Evolutionary conservation across 1,140 invertebrate species (phyloP).

Genomic region (Drosophila nannoptera): DNA sequence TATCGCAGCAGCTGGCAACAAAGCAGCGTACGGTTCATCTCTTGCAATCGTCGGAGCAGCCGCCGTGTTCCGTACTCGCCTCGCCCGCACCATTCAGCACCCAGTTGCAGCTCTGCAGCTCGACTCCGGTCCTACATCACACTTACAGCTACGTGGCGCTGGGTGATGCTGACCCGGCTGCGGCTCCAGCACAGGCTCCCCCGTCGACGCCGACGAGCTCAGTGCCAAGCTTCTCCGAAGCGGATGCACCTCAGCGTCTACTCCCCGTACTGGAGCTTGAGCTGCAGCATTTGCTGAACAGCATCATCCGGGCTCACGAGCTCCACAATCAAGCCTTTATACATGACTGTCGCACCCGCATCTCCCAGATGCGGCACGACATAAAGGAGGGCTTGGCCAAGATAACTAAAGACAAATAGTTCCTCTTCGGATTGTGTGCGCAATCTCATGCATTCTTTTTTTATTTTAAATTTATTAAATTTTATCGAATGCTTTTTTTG

Average conservation of each 20-base stretch:
- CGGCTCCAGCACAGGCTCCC: background rate
- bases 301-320: constrained; percentile 61
- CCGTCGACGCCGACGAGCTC: background rate
- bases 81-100: constrained; percentile 14
- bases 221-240: constrained; percentile 10
- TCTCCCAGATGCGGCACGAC: constrained; percentile 51
- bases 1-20: constrained; percentile 57
- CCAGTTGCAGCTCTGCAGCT: constrained; percentile 52
- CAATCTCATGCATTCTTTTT: background rate
- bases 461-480: background rate
- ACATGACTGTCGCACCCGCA: constrained; percentile 61
- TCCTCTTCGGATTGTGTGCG: too few relatives aligned
- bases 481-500: background rate
- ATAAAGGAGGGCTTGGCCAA: constrained; percentile 14
- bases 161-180: constrained; percentile 20
- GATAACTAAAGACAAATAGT: constrained; percentile 12
- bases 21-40: constrained; percentile 43
- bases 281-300: constrained; percentile 60
- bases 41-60: constrained; percentile 16
- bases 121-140: constrained; percentile 53
- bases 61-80: constrained; percentile 20
- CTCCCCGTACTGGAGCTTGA: constrained; percentile 50
- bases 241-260: constrained; percentile 36
- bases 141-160: constrained; percentile 59
- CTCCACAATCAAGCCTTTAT: constrained; percentile 66